phyloP scores from a whole-genome alignment of 2,113 vertebrate species.

The Anguilla japonica region DNA sequence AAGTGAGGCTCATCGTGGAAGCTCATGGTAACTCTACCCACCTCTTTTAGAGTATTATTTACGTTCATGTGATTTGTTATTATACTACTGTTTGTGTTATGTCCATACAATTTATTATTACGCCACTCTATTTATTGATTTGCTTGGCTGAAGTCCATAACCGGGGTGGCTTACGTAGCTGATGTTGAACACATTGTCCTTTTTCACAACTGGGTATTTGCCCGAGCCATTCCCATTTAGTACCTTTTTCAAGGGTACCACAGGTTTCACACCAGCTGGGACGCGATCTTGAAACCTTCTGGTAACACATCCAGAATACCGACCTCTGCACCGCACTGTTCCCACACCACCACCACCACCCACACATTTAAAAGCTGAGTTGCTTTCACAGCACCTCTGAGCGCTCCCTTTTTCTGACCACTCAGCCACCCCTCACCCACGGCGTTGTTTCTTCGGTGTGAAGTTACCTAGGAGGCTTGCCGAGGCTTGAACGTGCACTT shows the following conservation, averaged over 20 bases:
- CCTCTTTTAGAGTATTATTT: neutral
- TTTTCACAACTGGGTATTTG: neutral
- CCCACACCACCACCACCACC: neutral
- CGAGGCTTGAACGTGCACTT: neutral
- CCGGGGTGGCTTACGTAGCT: neutral
- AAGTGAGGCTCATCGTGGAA: neutral
- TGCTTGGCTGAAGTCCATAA: neutral
- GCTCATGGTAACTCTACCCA: neutral
- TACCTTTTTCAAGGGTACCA: neutral
- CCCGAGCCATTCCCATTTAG: neutral
- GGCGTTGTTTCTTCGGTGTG: neutral
- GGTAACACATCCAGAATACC: neutral
- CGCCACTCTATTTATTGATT: neutral
- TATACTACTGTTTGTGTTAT: neutral
- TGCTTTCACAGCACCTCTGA: too few relatives aligned
- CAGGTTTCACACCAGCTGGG: neutral
- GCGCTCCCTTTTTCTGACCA: neutral
- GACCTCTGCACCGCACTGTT: neutral
- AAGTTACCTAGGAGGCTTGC: neutral
- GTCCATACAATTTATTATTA: neutral
- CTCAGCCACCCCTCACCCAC: neutral
- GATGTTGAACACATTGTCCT: neutral
- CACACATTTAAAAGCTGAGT: neutral
- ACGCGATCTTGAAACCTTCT: neutral
- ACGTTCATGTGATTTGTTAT: neutral